Percentiles rank a stretch among this genome's conserved stretches.
These are phyloP conservation scores for Sylvilagus bachmani DNA, from an alignment of 2,113 vertebrate species.

Conservation along the genomic window DNA sequence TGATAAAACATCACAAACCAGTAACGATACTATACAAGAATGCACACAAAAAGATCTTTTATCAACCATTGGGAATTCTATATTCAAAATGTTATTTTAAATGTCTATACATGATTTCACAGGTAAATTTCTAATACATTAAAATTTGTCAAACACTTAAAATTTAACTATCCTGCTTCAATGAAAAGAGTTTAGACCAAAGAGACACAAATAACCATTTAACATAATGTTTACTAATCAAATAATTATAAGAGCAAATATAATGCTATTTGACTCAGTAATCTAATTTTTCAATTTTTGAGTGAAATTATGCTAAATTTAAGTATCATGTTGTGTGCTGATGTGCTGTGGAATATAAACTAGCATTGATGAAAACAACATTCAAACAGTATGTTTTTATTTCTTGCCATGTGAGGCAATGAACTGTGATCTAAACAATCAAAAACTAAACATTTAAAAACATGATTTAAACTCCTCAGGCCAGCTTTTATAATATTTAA, in stretches of 20 bases:
- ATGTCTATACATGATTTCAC: slow-evolving; percentile 8
- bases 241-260: slow-evolving; percentile 17
- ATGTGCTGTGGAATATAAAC: slow-evolving; percentile 34
- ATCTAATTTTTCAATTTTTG: slow-evolving; percentile 35
- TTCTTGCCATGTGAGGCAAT: slow-evolving; percentile 46
- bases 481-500: slow-evolving; percentile 33
- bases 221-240: background rate
- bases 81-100: slow-evolving; percentile 32
- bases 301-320: background rate
- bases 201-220: slow-evolving; percentile 35
- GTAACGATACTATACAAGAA: background rate
- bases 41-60: background rate
- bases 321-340: slow-evolving; percentile 40
- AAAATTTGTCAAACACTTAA: background rate
- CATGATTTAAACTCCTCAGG: background rate
- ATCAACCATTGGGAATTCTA: slow-evolving; percentile 15
- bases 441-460: slow-evolving; percentile 40
- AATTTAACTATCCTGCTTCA: slow-evolving; percentile 54
- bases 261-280: background rate
- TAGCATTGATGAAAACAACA: slow-evolving; percentile 54
- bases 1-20: slow-evolving; percentile 34
- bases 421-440: slow-evolving; percentile 20
- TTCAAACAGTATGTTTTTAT: slow-evolving; percentile 58
- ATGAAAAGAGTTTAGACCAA: slow-evolving; percentile 19
- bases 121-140: slow-evolving; percentile 35